A percentile compares a stretch with the other conserved stretches of the same genome.
Evolutionary conservation across 1,140 invertebrate genomes (phyloP).

Genomic region (Sitophilus oryzae): DNA sequence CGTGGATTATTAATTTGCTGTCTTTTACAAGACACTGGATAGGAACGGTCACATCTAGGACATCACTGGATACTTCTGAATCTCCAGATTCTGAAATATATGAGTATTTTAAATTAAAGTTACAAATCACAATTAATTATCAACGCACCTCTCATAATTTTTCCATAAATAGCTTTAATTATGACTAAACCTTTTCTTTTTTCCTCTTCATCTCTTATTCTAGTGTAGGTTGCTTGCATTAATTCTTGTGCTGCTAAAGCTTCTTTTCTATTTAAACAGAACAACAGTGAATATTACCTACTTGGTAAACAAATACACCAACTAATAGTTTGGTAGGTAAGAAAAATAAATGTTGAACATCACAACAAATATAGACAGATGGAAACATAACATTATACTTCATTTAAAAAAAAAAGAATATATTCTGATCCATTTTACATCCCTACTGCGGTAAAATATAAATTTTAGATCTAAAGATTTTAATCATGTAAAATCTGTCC

Average conservation of each 20-base stretch:
- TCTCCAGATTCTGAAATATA: conserved; percentile 36
- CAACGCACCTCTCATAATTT: conserved; percentile 35
- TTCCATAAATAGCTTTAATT: conserved; percentile 76
- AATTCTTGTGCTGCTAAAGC: conserved; percentile 79
- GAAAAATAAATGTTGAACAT: background rate
- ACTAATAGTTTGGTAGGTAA: no score
- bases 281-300: no score
- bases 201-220: conserved; percentile 72
- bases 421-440: no score
- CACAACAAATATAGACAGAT: background rate
- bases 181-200: conserved; percentile 78
- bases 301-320: no score
- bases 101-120: background rate
- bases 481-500: no score
- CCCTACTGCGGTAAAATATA: no score
- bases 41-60: conserved; percentile 89
- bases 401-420: no score
- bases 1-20: conserved; percentile 77
- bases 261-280: conserved; percentile 59
- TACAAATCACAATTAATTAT: background rate
- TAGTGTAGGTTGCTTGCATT: conserved; percentile 77
- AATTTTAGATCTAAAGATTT: no score
- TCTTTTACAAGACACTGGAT: conserved; percentile 91
- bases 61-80: conserved; percentile 48
- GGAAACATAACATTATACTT: background rate